Base-by-base conservation (phyloP, 37 sponge, comb jelly and placozoan species). In the Spongilla lacustris region DNA sequence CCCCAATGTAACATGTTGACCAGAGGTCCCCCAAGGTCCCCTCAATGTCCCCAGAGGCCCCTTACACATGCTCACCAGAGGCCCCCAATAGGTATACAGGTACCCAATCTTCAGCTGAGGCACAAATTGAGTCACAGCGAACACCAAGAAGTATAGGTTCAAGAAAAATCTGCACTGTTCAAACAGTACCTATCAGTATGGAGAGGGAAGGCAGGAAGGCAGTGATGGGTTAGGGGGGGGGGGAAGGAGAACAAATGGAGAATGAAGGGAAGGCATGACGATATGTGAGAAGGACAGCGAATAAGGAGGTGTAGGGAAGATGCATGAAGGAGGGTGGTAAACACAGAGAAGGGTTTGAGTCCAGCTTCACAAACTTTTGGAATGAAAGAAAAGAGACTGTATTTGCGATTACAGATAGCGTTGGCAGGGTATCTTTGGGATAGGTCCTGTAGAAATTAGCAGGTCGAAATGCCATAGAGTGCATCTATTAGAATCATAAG, bases 131-230 rank as follows among this genome's bases (percentile, higher is more conserved):
- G 98, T 90, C 17, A 95, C 72, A 0, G 98, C 96, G 13, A 98
- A 81, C 24, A 89, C 72, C 73, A 98, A 87, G 76, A 98, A 98
- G 84, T 98, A 98, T 32, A 98, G 89, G 50, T 95, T 98, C 74
- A 98, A 87, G 76, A 98, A 98, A 77, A 98, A 93, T 71, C 92
- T 98, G 88, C 95, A 98, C 86, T 98, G 98, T 50, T 98, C 83
- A 58, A 76, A 98, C n/a, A 98, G 84, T 11, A 98, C 96, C 94
- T 93, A 66, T 27, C 27, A 67, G 73, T 1, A 11, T 72, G 26
- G 26, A 77, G 27, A 46, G 30, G 31, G 23, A 24, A 12, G 50
- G 58, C 0, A 21, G 2, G 67, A 23, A 21, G 23, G 31, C 36
- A 36, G 30, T 77, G 38, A 68, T 11, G 12, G 36, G 29, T 19